A percentile compares a stretch with the other conserved stretches of the same genome.
These are phyloP conservation scores for Bubalus kerabau DNA, from an alignment of 2,113 vertebrate genomes.

Conservation along the genomic window DNA sequence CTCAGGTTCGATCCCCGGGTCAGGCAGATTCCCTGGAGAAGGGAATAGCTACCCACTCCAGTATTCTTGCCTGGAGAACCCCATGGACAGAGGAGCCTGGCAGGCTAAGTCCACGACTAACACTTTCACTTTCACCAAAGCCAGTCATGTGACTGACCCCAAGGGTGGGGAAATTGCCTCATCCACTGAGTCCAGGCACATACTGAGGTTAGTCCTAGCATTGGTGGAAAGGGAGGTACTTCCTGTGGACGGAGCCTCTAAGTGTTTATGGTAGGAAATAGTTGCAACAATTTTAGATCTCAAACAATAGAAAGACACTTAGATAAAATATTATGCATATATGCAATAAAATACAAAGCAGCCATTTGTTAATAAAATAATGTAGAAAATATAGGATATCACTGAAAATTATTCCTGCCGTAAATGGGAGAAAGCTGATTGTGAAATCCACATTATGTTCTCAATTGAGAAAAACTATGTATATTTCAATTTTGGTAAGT, in stretches of 20 bases:
- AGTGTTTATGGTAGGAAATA: neutral
- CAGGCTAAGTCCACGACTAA: neutral
- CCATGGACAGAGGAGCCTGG: neutral
- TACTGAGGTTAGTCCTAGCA: neutral
- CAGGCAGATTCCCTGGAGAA: neutral
- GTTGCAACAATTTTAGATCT: neutral
- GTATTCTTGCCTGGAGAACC: neutral
- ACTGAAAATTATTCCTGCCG: neutral
- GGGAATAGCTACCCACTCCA: neutral
- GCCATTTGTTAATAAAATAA: neutral
- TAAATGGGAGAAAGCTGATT: neutral
- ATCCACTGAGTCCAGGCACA: neutral
- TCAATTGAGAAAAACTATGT: neutral
- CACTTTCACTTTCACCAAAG: neutral
- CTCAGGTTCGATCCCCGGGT: fast-evolving
- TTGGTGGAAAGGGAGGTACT: neutral
- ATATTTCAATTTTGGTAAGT: neutral
- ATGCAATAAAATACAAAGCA: neutral
- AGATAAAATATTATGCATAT: neutral
- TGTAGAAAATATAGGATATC: neutral
- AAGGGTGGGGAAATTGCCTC: neutral
- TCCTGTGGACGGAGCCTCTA: neutral
- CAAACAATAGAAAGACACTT: neutral
- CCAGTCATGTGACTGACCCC: neutral
- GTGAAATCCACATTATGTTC: neutral